These are phyloP conservation scores for Clarias pachynema DNA, from an alignment of 2,797 vertebrate species.

Conservation along the genomic window DNA sequence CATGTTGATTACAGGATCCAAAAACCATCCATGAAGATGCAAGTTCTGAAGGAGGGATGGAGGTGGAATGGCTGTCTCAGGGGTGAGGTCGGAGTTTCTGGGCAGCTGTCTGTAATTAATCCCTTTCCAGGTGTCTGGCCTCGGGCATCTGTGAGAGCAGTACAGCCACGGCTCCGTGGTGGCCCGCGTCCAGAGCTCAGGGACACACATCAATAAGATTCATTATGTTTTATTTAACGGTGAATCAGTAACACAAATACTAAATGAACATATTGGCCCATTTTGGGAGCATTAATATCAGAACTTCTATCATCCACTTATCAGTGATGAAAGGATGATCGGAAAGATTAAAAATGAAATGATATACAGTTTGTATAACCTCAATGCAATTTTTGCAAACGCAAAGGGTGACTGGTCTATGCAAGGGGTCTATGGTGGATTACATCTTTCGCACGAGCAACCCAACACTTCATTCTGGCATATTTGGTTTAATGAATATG, in stretches of 20 bases:
- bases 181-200: slow-evolving; percentile 71
- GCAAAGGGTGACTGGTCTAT: not conserved
- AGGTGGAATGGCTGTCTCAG: slow-evolving; percentile 67
- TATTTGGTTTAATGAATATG: not conserved
- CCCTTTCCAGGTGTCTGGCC: slow-evolving; percentile 73
- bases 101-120: slow-evolving; percentile 85
- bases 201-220: slow-evolving; percentile 72
- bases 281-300: slow-evolving; percentile 51
- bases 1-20: slow-evolving; percentile 23
- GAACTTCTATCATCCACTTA: slow-evolving; percentile 54
- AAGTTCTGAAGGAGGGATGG: slow-evolving; percentile 55
- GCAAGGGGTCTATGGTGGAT: not conserved
- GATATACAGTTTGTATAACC: slow-evolving; percentile 43
- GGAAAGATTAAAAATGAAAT: slow-evolving; percentile 29
- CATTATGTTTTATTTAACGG: slow-evolving; percentile 76
- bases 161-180: slow-evolving; percentile 62
- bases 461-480: slow-evolving; percentile 1
- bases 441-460: not conserved
- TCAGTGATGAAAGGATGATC: slow-evolving; percentile 64
- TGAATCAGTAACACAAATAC: slow-evolving; percentile 61
- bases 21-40: slow-evolving; percentile 16
- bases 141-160: slow-evolving; percentile 74
- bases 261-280: slow-evolving; percentile 51
- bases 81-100: slow-evolving; percentile 73
- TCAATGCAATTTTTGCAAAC: too few relatives aligned